Evolutionary conservation across 2,113 vertebrate genomes (phyloP).

Genomic region (Heterocephalus glaber): DNA sequence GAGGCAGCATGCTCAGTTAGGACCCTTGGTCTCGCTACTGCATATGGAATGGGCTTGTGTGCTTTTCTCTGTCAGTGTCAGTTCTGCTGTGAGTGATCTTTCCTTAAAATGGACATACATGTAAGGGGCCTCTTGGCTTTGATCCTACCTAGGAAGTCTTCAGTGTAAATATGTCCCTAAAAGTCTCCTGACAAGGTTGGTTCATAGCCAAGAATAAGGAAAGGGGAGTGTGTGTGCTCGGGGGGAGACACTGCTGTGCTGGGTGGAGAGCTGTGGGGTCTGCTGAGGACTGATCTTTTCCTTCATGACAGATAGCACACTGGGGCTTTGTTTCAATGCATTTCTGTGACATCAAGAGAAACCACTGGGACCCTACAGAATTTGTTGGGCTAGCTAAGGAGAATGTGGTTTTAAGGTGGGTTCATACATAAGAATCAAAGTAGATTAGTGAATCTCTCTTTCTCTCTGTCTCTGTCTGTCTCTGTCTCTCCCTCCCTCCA

Average conservation of each 20-base stretch:
- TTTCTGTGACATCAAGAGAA: not conserved
- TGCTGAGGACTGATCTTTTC: not conserved
- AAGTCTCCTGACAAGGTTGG: not conserved
- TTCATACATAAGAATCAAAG: slow-evolving; percentile 56
- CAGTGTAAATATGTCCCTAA: not conserved
- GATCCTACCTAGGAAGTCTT: not conserved
- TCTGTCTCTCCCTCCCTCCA: not conserved
- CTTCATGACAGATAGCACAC: not conserved
- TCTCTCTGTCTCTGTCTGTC: not conserved
- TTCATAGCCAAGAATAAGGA: not conserved
- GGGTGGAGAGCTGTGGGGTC: not conserved
- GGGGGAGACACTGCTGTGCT: not conserved
- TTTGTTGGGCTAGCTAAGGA: not conserved
- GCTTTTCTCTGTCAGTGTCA: not conserved
- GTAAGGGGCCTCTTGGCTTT: not conserved
- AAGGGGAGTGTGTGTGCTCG: too few species aligned
- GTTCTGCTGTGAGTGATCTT: not conserved
- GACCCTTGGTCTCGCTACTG: not conserved
- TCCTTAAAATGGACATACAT: not conserved
- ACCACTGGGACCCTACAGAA: not conserved
- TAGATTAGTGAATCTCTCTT: not conserved
- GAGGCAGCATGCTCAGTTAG: not conserved
- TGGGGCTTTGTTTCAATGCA: not conserved
- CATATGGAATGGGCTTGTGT: not conserved
- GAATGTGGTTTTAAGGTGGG: slow-evolving; percentile 42